Percentiles rank a stretch among this genome's conserved stretches.
phyloP scores from a whole-genome alignment of 2,113 vertebrate genomes.

The Heloderma charlesbogerti region DNA sequence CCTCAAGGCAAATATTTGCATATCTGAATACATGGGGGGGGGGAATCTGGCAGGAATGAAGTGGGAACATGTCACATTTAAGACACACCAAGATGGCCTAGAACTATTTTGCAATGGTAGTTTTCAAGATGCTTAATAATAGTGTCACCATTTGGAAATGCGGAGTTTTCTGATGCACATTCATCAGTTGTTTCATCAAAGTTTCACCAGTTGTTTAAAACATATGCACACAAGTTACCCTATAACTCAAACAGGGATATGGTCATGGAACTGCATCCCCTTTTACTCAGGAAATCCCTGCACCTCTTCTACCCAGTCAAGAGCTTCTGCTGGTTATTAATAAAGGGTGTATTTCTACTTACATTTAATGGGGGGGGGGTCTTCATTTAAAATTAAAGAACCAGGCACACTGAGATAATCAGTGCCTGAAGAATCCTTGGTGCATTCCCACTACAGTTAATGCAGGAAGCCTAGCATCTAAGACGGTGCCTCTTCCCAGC shows the following conservation, averaged over 20 bases:
- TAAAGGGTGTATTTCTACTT: background rate
- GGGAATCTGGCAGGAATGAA: conserved; percentile 23
- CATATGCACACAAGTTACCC: background rate
- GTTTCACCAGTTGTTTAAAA: conserved; percentile 3
- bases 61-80: conserved; percentile 11
- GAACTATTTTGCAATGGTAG: conserved; percentile 11
- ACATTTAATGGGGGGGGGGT: background rate
- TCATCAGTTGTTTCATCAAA: too few species aligned
- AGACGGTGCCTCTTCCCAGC: background rate
- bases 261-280: background rate
- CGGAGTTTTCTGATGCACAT: background rate
- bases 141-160: background rate
- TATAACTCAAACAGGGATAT: background rate
- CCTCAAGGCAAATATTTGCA: background rate
- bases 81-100: background rate
- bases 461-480: background rate
- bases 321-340: background rate
- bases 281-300: background rate
- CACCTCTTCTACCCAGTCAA: background rate
- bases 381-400: conserved; percentile 1
- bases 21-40: conserved; percentile 18
- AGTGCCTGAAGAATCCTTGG: background rate
- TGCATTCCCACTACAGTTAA: background rate
- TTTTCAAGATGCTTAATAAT: conserved; percentile 22
- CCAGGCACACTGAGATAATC: background rate